Base-by-base conservation (phyloP, 2,797 vertebrate genomes). In the Pipistrellus nathusii region DNA sequence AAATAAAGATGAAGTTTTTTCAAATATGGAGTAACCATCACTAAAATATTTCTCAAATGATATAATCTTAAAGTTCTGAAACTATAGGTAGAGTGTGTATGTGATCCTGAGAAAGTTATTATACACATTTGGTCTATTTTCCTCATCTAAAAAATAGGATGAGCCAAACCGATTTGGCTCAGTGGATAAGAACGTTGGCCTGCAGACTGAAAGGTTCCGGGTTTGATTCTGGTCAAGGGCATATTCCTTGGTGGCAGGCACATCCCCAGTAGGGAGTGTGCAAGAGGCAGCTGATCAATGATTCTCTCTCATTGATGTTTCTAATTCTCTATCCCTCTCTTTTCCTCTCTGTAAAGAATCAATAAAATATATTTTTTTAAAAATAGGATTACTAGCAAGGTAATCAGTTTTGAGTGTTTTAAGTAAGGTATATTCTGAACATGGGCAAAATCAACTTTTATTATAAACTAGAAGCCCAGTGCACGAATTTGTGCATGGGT, bases 1-100 rank as follows among this genome's bases (percentile, higher is more conserved):
- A 84, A 76, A 80, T 82, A 62, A 69, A 80, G 30, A 53, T 59
- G 35, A 91, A 7, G 66, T 90, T 66, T 83, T 83, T 95, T 72
- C 41, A 95, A 93, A 38, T 48, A 85, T 17, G 15, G 41, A 69
- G 11, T 25, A 90, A 94, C 73, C 77, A 48, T 51, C 55, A 90
- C 51, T 86, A 91, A 88, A 92, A 51, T 94, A 91, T 55, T 76
- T 96, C 76, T 88, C 80, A 44, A 95, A 46, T 64, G 78, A 80
- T 59, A 55, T 38, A 44, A 15, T 46, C 6, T 35, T 68, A 72
- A 80, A 93, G 46, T 57, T 73, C 48, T 51, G 14, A 68, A 88
- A 73, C 46, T 91, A 81, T 0, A 89, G 6, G 51, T 73, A 88
- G 78, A 71, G 10, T 8, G 38, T n/a, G 4, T 72, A 73, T 55